Base-by-base conservation (phyloP, 2,797 vertebrate genomes). In the Betta splendens region DNA sequence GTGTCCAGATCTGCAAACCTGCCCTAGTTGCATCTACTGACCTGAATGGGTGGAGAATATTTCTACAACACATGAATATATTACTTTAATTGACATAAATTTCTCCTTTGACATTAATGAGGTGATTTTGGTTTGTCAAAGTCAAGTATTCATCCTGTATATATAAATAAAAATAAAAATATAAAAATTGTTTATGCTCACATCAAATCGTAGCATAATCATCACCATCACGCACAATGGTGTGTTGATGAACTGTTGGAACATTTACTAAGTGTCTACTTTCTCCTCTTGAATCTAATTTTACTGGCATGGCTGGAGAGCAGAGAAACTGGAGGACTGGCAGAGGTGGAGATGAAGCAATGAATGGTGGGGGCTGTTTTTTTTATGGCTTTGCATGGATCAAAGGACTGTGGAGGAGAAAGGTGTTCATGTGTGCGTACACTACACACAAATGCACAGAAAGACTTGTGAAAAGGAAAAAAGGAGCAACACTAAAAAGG, bases 331-430 rank as follows among this genome's bases (percentile, higher is more conserved):
- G 59, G 66, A n/a, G 21, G 68, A 48, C 54, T 73, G 64, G 62
- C 47, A 17, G 64, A 72, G 59, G 68, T 59, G 26, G 36, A 69
- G 61, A 58, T 63, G 64, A 80, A 77, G 73, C 63, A 60, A 55
- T 56, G 64, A 67, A 51, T 36, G 36, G 72, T 55, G 55, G 56
- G 64, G 5, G 17, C 46, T 46, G 65, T 25, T 25, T 4, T 66
- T 75, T 84, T 84, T 84, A 88, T 71, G 83, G 83, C 77, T 72
- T 65, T 28, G 54, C 47, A 16, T 57, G 81, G 83, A 87, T 87
- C 78, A 87, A 89, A 82, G 64, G 55, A 60, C 46, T 7, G 17
- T n/a, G 39, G 37, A 51, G 50, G 57, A 62, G 46, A 49, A 64
- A 52, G n/a, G n/a, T n/a, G n/a, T n/a, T n/a, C n/a, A n/a, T 22